Percentiles rank a stretch among this genome's conserved stretches.
Evolutionary conservation across 1,140 invertebrate species (phyloP).

Genomic region (Bombus affinis): DNA sequence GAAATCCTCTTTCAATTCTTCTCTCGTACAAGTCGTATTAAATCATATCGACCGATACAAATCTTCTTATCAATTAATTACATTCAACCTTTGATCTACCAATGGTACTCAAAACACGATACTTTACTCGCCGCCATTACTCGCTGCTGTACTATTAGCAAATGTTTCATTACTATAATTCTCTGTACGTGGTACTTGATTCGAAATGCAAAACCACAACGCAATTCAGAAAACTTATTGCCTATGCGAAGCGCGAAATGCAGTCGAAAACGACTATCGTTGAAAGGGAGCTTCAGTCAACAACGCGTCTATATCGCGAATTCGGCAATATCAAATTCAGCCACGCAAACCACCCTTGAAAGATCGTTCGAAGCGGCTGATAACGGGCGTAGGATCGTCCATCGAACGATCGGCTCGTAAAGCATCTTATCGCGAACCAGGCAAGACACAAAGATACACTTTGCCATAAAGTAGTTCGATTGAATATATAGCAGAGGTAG

Average conservation of each 20-base stretch:
- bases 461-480: conserved; percentile 11
- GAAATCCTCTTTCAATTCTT: background rate
- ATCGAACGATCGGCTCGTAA: conserved; percentile 29
- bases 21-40: background rate
- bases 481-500: background rate
- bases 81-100: background rate
- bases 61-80: background rate
- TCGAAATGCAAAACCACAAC: background rate
- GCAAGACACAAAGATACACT: conserved; percentile 5
- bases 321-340: background rate
- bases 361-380: background rate
- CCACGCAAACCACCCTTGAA: background rate
- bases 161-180: background rate
- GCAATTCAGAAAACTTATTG: background rate
- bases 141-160: background rate
- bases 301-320: background rate
- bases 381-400: background rate
- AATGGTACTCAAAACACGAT: background rate
- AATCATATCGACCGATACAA: background rate
- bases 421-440: conserved; percentile 11
- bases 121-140: background rate
- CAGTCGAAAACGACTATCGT: background rate
- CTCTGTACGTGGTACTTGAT: no score
- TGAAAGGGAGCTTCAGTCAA: background rate
- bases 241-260: background rate